A percentile compares a stretch with the other conserved stretches of the same genome.
phyloP scores from a whole-genome alignment of 2,113 vertebrate species.

The Platycercus adscitus region DNA sequence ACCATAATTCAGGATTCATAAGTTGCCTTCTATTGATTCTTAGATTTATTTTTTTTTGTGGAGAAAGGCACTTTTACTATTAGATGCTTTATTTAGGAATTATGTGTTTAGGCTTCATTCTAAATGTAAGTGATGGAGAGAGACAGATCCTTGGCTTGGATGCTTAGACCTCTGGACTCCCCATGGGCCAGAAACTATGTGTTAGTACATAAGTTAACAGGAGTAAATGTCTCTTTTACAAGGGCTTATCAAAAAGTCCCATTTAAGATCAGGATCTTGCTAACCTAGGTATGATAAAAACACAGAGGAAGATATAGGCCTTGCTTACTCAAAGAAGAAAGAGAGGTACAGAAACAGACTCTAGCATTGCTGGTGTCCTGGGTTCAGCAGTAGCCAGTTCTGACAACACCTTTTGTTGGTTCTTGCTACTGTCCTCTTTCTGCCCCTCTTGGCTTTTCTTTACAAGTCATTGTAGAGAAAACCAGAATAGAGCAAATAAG shows the following conservation, averaged over 20 bases:
- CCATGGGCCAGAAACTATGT: not conserved
- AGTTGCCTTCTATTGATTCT: not conserved
- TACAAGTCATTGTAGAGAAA: not conserved
- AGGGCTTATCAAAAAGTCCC: not conserved
- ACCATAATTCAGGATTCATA: not conserved
- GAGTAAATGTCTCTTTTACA: not conserved
- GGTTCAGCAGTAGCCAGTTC: not conserved
- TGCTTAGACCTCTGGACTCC: not conserved
- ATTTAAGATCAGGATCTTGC: not conserved
- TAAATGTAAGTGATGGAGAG: not conserved
- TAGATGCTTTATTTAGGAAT: not conserved
- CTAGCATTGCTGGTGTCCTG: not conserved
- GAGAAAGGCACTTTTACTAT: not conserved
- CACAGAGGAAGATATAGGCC: not conserved
- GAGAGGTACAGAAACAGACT: not conserved
- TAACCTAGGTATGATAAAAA: not conserved
- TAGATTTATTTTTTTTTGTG: not conserved
- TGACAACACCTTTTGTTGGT: not conserved
- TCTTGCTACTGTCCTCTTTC: not conserved
- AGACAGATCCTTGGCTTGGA: not conserved
- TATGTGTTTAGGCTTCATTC: not conserved
- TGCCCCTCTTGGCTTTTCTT: not conserved
- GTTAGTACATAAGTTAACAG: not conserved
- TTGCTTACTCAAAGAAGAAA: not conserved
- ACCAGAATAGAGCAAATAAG: not conserved